Evolutionary conservation across 2,113 vertebrate genomes (phyloP).

Genomic region (Anguilla rostrata): DNA sequence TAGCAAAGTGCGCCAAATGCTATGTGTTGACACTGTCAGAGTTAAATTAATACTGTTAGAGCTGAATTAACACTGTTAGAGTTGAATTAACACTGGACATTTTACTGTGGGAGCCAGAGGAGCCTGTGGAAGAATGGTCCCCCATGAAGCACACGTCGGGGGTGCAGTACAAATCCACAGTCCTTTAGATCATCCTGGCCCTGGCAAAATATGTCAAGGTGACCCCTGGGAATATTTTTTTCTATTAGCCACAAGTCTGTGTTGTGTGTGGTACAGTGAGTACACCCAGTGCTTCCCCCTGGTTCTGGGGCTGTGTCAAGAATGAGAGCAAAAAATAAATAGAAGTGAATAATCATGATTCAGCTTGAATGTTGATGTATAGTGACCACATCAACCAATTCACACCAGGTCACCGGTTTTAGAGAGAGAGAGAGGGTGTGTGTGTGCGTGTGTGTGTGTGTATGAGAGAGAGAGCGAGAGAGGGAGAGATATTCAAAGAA

Average conservation of each 20-base stretch:
- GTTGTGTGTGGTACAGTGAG: slow-evolving; percentile 55
- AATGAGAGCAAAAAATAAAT: slow-evolving; percentile 43
- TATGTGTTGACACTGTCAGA: too few relatives aligned
- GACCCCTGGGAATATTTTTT: slow-evolving; percentile 55
- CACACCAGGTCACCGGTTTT: slow-evolving; percentile 57
- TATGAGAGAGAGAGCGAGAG: slow-evolving; percentile 39
- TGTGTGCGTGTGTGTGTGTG: too few relatives aligned
- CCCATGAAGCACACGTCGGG: not conserved
- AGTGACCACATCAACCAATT: slow-evolving; percentile 63
- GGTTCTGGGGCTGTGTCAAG: slow-evolving; percentile 16
- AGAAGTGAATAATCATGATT: slow-evolving; percentile 46
- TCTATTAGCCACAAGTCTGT: slow-evolving; percentile 47
- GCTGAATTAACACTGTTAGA: too few relatives aligned
- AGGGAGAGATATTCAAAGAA: not conserved
- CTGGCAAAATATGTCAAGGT: slow-evolving; percentile 41
- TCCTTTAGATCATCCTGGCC: not conserved
- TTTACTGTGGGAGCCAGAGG: not conserved
- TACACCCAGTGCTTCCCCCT: slow-evolving; percentile 52
- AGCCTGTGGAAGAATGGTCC: slow-evolving; percentile 30
- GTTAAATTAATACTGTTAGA: too few relatives aligned
- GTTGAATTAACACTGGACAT: too few relatives aligned
- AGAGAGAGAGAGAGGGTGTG: not conserved
- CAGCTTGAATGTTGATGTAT: slow-evolving; percentile 69
- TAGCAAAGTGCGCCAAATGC: too few relatives aligned
- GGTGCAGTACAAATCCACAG: not conserved